A percentile compares a stretch with the other conserved stretches of the same genome.
These are phyloP conservation scores for pig (Sus scrofa) DNA, from an alignment of 2,113 vertebrate species.

Conservation along the genomic window T2T-Sscrofa CM000816.6:28222501-28223000, in stretches of 20 bases:
- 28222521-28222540: no score
- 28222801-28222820: background rate
- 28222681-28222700: background rate
- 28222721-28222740: background rate
- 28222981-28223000: conserved; percentile 60
- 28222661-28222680: background rate
- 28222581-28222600: background rate
- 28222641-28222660: background rate
- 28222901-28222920: background rate
- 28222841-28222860: background rate
- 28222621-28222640: conserved; percentile 38
- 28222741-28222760: background rate
- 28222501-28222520: no score
- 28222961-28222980: background rate
- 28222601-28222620: background rate
- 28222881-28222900: background rate
- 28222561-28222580: background rate
- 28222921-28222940: background rate
- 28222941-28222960: background rate
- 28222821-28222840: background rate
- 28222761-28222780: background rate
- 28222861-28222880: background rate
- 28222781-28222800: background rate
- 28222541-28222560: no score
- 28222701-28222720: background rate